A percentile compares a stretch with the other conserved stretches of the same genome.
phyloP scores from a whole-genome alignment of 2,797 vertebrate species.

The Lacerta bilineata region DNA sequence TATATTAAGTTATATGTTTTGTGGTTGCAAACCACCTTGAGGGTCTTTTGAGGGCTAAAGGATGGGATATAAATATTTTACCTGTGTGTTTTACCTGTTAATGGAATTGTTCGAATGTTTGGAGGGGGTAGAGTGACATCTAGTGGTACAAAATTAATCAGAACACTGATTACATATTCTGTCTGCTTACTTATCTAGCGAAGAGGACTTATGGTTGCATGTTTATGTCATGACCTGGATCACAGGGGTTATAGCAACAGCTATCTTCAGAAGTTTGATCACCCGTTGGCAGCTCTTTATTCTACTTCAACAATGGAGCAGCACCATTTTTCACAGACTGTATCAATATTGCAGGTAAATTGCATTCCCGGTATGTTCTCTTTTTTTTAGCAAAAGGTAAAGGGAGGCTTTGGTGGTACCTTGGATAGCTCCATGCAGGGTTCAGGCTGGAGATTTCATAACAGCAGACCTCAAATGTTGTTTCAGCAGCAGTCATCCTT shows the following conservation, averaged over 20 bases:
- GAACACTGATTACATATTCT: slow-evolving; percentile 29
- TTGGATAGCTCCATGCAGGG: too few relatives aligned
- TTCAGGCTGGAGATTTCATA: too few relatives aligned
- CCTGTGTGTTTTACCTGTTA: background rate
- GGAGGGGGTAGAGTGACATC: slow-evolving; percentile 53
- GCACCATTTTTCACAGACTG: slow-evolving; percentile 98
- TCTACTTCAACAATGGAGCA: slow-evolving; percentile 99
- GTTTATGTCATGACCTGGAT: slow-evolving; percentile 97
- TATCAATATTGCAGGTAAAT: slow-evolving; percentile 96
- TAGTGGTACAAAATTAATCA: slow-evolving; percentile 34
- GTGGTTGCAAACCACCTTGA: too few relatives aligned
- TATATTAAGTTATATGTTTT: too few relatives aligned
- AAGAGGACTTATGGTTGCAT: slow-evolving; percentile 96
- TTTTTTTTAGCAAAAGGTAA: too few relatives aligned
- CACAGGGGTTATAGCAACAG: slow-evolving; percentile 97
- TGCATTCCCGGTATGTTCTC: slow-evolving; percentile 21
- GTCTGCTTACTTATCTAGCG: slow-evolving; percentile 78
- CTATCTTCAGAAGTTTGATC: slow-evolving; percentile 99
- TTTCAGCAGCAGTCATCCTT: too few relatives aligned
- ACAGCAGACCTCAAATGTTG: too few relatives aligned
- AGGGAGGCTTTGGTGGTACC: too few relatives aligned
- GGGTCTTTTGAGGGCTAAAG: too few relatives aligned
- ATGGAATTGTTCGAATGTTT: background rate
- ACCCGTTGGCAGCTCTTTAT: slow-evolving; percentile 96
- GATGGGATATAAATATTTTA: too few relatives aligned